Conservation (phyloP, 2,113 vertebrate genomes). For the Oreochromis aureus region DNA sequence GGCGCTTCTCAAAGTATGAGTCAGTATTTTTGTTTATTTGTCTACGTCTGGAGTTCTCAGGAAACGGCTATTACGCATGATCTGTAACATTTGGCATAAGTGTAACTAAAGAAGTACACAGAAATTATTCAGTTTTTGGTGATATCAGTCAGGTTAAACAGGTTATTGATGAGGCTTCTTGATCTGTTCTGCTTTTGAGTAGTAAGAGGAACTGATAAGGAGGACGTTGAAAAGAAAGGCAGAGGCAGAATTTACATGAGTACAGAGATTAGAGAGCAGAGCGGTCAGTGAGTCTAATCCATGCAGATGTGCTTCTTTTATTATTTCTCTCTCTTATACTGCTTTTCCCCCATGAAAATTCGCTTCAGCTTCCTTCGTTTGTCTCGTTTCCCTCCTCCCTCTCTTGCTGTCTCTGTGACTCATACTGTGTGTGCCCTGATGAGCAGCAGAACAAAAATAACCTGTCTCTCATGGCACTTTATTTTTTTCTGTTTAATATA, state of each 20-base stretch:
- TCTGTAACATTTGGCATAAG: neutral
- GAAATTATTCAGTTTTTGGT: neutral
- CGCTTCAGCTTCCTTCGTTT: neutral
- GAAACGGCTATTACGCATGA: rapidly evolving
- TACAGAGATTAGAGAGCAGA: neutral
- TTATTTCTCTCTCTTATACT: neutral
- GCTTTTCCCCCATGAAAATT: neutral
- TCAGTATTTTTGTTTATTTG: neutral
- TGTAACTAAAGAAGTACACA: neutral
- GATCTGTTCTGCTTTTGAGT: neutral
- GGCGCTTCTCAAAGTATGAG: neutral
- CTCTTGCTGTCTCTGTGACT: slow-evolving; percentile 17
- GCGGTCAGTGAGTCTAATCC: neutral
- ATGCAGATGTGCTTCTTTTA: neutral
- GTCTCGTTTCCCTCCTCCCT: neutral
- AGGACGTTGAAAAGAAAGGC: neutral
- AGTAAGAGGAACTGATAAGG: neutral
- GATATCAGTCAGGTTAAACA: neutral
- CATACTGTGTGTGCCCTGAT: slow-evolving; percentile 6
- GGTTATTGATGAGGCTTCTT: neutral
- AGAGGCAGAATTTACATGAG: neutral
- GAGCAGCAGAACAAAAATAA: slow-evolving; percentile 35
- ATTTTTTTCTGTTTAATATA: neutral
- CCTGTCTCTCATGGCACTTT: neutral
- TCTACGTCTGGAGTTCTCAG: neutral